Evolutionary conservation across 1,140 invertebrate species (phyloP), one percentile per base, ranked within the genome.

Genomic region (Epicauta chinensis): DNA sequence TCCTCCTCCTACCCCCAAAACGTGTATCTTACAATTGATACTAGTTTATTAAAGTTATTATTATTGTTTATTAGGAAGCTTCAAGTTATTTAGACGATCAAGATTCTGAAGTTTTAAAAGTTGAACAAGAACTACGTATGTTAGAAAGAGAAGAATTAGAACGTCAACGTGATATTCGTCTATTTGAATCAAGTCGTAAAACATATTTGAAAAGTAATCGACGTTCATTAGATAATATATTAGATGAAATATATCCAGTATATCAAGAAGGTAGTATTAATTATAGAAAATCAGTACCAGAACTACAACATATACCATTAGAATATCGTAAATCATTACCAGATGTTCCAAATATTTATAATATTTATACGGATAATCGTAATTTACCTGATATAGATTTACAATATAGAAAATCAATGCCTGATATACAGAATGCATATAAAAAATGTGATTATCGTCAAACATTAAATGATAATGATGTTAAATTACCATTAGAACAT

Each of bases 91-190:
- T 67, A 29, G 56, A 60, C 46, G 62, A 66, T 50, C 56, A 67
- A 59, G 65, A 66, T 51, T 64, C 83, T 75, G 84, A 89, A 68
- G 84, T 87, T 13, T 69, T 88, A 32, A 78, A 82, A 55, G 85
- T 87, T 34, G 86, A 89, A 71, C 76, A 83, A 10, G 85, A 89
- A 70, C 72, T 88, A 1, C 62, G 87, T 1, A 84, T 88, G 64
- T 62, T 86, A 17, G 84, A 89, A 67, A 82, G 86, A 66, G 84
- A 87, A 68, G 85, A 87, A 61, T 60, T 87, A n/a, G 81, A 86
- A 59, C 73, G 84, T 2, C 83, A 87, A 63, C 73, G 84, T 3
- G 84, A 82, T 53, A 86, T 84, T 63, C 64, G 86, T 7, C 68
- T 83, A 15, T 77, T 81, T 40, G 73, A 79, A 44, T 83, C 86